A percentile compares a stretch with the other conserved stretches of the same genome.
Conservation (phyloP, 2,888 invertebrate species). For the Tipula helvola region DNA sequence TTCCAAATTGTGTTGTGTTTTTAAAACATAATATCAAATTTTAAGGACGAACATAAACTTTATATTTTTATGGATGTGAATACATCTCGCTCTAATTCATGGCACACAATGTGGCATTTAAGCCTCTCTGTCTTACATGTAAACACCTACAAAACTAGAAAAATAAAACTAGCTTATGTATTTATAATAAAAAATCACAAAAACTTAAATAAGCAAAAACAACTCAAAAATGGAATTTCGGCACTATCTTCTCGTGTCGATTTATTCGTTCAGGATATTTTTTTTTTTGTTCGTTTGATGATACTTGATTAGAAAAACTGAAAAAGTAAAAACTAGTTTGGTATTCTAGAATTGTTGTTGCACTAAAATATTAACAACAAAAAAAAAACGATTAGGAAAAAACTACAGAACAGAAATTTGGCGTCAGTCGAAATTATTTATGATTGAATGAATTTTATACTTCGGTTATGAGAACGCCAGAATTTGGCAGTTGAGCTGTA, state of each 20-base stretch:
- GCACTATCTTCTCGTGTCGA: neutral
- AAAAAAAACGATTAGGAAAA: neutral
- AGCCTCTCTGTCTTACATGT: neutral
- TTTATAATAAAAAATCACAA: neutral
- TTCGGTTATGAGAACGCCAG: neutral
- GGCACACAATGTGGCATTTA: neutral
- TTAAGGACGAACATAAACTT: neutral
- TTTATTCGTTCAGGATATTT: neutral
- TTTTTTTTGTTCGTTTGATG: neutral
- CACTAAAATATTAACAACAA: neutral
- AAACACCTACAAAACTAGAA: neutral
- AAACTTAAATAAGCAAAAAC: neutral
- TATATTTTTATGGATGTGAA: neutral
- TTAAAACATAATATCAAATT: neutral
- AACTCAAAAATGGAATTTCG: neutral
- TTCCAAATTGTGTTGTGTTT: neutral
- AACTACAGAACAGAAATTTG: neutral
- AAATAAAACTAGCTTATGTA: neutral
- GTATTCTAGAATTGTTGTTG: neutral
- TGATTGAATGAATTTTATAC: neutral
- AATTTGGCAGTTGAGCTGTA: neutral
- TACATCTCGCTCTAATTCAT: neutral
- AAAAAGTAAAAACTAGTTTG: neutral
- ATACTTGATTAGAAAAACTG: neutral
- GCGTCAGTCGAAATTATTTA: neutral